Conservation (phyloP, 2,888 invertebrate species). For the Phorcus lineatus region DNA sequence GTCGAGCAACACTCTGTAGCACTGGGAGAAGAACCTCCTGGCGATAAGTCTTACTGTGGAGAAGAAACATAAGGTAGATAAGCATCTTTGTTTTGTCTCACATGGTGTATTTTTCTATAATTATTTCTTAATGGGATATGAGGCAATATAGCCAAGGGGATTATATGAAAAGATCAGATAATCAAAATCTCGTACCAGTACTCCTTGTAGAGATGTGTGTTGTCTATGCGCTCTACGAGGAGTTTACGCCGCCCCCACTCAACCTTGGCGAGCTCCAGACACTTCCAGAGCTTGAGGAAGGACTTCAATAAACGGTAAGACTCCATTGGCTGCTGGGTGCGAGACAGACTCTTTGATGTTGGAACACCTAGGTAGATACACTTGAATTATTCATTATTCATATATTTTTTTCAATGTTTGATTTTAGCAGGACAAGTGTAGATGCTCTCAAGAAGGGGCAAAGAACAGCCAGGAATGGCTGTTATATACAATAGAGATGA, state of each 20-base stretch:
- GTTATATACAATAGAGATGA: too few relatives aligned
- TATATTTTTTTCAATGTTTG: too few relatives aligned
- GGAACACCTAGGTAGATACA: not conserved
- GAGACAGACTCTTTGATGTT: constrained; percentile 48
- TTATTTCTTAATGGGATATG: too few relatives aligned
- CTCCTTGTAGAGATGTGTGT: constrained; percentile 59
- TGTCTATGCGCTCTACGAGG: constrained; percentile 66
- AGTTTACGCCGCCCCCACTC: constrained; percentile 72
- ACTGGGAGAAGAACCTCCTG: constrained; percentile 72
- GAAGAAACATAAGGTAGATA: not conserved
- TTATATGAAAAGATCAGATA: too few relatives aligned
- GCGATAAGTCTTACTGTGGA: constrained; percentile 70
- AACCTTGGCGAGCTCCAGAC: constrained; percentile 69
- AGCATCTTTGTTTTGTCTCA: too few relatives aligned
- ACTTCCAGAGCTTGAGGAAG: constrained; percentile 74
- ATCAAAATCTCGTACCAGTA: constrained; percentile 61
- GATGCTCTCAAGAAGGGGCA: too few relatives aligned
- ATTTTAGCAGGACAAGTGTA: too few relatives aligned
- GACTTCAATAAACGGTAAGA: constrained; percentile 68
- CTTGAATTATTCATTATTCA: too few relatives aligned
- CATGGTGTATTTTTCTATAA: too few relatives aligned
- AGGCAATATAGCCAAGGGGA: too few relatives aligned
- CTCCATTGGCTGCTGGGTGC: constrained; percentile 68
- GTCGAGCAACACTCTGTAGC: constrained; percentile 70
- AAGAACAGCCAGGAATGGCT: too few relatives aligned